phyloP scores from a whole-genome alignment of 1,140 invertebrate species.

The Bactericera cockerelli region DNA sequence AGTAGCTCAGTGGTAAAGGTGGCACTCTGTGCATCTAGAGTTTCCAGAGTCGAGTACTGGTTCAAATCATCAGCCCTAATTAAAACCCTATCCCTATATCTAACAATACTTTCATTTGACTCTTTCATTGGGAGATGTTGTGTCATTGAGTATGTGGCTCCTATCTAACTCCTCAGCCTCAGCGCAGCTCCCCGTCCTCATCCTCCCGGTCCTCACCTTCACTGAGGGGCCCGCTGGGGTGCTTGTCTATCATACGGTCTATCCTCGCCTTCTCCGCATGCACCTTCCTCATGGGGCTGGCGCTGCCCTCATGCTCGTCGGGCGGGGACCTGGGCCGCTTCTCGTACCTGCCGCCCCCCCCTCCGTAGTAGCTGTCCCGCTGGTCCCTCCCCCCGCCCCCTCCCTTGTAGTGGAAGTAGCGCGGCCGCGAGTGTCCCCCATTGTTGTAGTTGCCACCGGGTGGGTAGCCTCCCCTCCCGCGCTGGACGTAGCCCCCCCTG shows the following conservation, averaged over 20 bases:
- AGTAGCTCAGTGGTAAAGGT: too few relatives aligned
- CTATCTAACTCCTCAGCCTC: too few relatives aligned
- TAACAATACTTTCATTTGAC: too few relatives aligned
- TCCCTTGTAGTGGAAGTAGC: slow-evolving; percentile 15
- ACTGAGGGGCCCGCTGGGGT: slow-evolving; percentile 47
- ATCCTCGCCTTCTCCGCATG: slow-evolving; percentile 42
- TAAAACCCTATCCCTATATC: too few relatives aligned
- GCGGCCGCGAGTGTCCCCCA: slow-evolving; percentile 12
- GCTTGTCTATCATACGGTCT: slow-evolving; percentile 36
- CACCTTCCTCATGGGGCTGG: slow-evolving; percentile 36
- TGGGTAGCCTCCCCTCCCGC: slow-evolving; percentile 12
- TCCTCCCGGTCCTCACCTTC: slow-evolving; percentile 55
- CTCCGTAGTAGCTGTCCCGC: slow-evolving; percentile 23
- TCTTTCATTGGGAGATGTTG: too few relatives aligned
- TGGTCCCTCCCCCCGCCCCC: slow-evolving; percentile 10
- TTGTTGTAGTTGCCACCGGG: slow-evolving; percentile 13
- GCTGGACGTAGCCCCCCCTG: slow-evolving; percentile 10
- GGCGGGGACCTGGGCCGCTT: slow-evolving; percentile 38
- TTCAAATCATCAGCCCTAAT: too few relatives aligned
- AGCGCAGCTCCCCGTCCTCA: slow-evolving; percentile 29
- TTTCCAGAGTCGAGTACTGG: too few relatives aligned
- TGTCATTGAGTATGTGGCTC: too few relatives aligned
- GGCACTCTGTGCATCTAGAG: too few relatives aligned
- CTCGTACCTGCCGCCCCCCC: slow-evolving; percentile 14
- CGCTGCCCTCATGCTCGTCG: slow-evolving; percentile 33